Percentiles rank a stretch among this genome's conserved stretches.
Evolutionary conservation across 2,888 invertebrate species (phyloP).

Genomic region (Psylliodes chrysocephalus): DNA sequence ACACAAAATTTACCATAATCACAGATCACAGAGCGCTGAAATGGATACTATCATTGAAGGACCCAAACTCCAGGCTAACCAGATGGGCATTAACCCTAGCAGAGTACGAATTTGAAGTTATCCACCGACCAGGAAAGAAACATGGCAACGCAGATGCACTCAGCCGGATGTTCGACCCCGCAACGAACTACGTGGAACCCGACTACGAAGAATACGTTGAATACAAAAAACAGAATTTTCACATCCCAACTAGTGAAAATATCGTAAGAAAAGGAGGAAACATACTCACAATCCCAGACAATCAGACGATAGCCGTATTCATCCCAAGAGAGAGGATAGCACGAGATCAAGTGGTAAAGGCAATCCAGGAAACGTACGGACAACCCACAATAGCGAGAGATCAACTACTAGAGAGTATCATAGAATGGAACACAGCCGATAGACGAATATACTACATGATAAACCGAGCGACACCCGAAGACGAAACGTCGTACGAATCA

Average conservation of each 20-base stretch:
- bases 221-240: neutral
- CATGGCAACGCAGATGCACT: conserved; percentile 1
- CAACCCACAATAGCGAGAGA: neutral
- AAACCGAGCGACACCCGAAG: neutral
- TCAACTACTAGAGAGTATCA: neutral
- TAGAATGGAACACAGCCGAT: neutral
- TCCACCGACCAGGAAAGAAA: conserved; percentile 7
- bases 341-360: neutral
- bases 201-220: neutral
- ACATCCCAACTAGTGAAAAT: neutral
- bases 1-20: conserved; percentile 16
- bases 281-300: neutral
- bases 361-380: neutral
- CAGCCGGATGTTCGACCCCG: neutral
- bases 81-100: conserved; percentile 17
- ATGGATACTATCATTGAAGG: conserved; percentile 21
- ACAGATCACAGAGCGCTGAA: conserved; percentile 20
- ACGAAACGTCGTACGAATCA: conserved; percentile 10
- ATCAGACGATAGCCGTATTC: neutral
- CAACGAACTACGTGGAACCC: neutral
- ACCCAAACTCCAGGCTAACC: conserved; percentile 11
- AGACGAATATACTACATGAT: neutral
- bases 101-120: conserved; percentile 28
- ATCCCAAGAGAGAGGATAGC: neutral
- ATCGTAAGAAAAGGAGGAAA: neutral